Conservation (phyloP, 2,113 vertebrate species). For the Heterotis niloticus region DNA sequence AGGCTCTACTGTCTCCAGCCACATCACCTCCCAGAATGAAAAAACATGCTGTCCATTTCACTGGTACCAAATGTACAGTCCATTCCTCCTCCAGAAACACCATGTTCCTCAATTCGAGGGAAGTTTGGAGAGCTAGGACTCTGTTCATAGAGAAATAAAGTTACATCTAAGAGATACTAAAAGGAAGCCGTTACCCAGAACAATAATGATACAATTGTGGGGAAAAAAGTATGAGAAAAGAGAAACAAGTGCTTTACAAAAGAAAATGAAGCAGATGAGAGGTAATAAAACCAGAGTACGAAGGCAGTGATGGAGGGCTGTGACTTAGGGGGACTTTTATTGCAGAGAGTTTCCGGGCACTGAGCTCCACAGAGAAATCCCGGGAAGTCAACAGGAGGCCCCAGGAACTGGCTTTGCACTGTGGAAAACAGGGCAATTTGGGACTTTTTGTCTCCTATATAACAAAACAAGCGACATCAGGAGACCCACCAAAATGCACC, state of each 20-base stretch:
- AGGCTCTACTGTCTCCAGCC: not conserved
- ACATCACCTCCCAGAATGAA: not conserved
- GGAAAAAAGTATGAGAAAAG: not conserved
- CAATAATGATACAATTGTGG: not conserved
- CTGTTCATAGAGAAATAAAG: no score
- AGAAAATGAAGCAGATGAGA: not conserved
- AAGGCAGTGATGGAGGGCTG: not conserved
- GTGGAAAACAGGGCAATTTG: conserved; percentile 3
- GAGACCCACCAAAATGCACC: not conserved
- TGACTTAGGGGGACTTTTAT: not conserved
- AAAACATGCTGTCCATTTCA: not conserved
- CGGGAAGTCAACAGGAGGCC: not conserved
- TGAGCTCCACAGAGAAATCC: conserved; percentile 22
- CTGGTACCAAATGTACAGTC: not conserved
- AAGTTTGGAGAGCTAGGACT: not conserved
- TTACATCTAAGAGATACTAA: not conserved
- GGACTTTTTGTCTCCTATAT: conserved; percentile 26
- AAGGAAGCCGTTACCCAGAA: no score
- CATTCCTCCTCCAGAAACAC: not conserved
- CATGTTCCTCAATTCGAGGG: not conserved
- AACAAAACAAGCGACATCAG: conserved; percentile 34
- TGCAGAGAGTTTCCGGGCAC: not conserved
- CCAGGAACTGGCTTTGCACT: not conserved
- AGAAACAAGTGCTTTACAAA: not conserved
- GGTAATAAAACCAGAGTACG: not conserved